Base-by-base conservation (phyloP, 2,888 invertebrate species). In the Syrphus vitripennis region DNA sequence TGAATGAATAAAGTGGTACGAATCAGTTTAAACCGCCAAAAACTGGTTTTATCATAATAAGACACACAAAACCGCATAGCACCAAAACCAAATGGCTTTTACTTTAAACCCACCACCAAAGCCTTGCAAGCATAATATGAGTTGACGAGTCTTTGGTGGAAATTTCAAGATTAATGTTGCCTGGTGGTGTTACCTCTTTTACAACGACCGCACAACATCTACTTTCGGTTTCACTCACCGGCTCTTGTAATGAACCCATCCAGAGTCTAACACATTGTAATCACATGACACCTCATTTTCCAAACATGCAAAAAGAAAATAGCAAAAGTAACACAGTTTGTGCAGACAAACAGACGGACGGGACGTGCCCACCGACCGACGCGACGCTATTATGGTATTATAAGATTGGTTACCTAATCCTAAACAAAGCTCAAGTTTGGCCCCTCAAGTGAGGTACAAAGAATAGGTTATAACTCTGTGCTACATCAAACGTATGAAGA, bases 151-250 rank as follows among this genome's bases (percentile, higher is more conserved):
- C 31, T 57, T 26, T 48, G 45, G 65, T 31, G 50, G 72, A 72
- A 80, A 74, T 71, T 77, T 77, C 72, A 83, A 78, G 78, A 83
- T 67, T 72, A 77, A 72, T 72, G 72, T 45, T 67, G 34, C 31
- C 24, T 61, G 21, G 40, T 55, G 26, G 19, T 53, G n/a, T 53
- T 26, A 19, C 61, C 26, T n/a, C 40, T n/a, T n/a, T 65, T n/a
- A n/a, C n/a, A n/a, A 31, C 37, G 19, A 45, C 6, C 14, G 16
- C 24, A 26, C 42, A 6, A 24, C 7, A 55, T 70, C 12, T 34
- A 42, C 57, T 57, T 29, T 59, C 53, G 40, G 31, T 63, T 67
- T 67, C 21, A 37, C 50, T 67, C 21, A 37, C 50, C 65, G 45
- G 31, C 29, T 67, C 65, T 67, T 67, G 48, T 48, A 67, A 48